phyloP scores from a whole-genome alignment of 2,888 invertebrate genomes.

The Megastigmus dorsalis region DNA sequence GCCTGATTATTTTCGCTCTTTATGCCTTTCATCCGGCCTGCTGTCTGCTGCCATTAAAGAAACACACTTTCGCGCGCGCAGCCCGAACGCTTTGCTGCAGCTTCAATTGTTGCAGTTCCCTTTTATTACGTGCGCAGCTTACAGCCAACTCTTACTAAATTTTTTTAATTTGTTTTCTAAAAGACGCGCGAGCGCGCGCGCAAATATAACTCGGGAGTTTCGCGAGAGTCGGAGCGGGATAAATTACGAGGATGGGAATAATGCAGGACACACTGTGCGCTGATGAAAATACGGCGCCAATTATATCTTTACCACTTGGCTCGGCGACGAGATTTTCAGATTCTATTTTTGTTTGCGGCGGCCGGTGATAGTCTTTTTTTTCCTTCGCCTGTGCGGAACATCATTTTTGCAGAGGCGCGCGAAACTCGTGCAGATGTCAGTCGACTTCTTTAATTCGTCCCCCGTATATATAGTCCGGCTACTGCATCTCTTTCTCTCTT shows the following conservation, averaged over 20 bases:
- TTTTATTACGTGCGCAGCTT: no score
- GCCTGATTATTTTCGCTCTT: slow-evolving; percentile 41
- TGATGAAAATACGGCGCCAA: slow-evolving; percentile 36
- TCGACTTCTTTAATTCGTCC: slow-evolving; percentile 26
- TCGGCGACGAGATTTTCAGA: slow-evolving; percentile 17
- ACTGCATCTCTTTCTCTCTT: slow-evolving; percentile 5
- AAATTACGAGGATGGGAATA: no score
- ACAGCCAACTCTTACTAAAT: no score
- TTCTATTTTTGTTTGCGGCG: slow-evolving; percentile 32
- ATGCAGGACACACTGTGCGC: no score
- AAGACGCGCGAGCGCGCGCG: neutral
- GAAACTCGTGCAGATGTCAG: slow-evolving; percentile 20
- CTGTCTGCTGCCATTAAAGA: slow-evolving; percentile 16
- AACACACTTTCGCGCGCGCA: no score
- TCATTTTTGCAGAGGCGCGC: slow-evolving; percentile 24
- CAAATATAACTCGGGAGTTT: no score
- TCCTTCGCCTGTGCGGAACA: neutral
- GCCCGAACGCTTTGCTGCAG: no score
- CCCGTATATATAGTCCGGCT: slow-evolving; percentile 1
- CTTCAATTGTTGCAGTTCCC: no score
- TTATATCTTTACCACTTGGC: slow-evolving; percentile 10
- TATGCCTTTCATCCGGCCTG: slow-evolving; percentile 44
- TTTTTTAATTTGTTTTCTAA: no score
- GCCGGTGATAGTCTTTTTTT: slow-evolving; percentile 20
- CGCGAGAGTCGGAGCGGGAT: no score